Conservation (phyloP, 2,888 invertebrate species). For the Gymnoscelis rufifasciata region DNA sequence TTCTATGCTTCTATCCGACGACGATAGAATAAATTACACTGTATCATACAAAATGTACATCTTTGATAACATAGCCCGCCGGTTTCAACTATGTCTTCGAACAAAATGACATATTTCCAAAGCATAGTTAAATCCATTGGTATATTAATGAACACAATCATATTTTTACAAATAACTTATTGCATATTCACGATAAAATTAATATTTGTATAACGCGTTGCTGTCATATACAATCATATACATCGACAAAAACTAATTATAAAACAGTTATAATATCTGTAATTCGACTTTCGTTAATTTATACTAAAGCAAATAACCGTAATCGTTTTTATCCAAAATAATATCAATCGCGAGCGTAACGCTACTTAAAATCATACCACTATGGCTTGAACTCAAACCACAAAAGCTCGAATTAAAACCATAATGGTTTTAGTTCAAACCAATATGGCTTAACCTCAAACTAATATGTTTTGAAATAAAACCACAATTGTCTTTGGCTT, state of each 20-base stretch:
- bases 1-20: neutral
- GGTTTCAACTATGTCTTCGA: too few relatives aligned
- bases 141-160: conserved; percentile 65
- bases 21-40: conserved; percentile 3
- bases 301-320: neutral
- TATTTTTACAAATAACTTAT: conserved; percentile 46
- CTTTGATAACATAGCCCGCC: neutral
- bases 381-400: too few relatives aligned
- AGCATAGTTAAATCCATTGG: too few relatives aligned
- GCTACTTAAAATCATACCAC: too few relatives aligned
- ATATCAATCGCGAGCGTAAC: conserved; percentile 23
- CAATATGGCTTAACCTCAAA: too few relatives aligned
- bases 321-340: conserved; percentile 14
- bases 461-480: too few relatives aligned
- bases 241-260: neutral
- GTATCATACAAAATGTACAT: conserved; percentile 61
- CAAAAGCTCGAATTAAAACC: neutral
- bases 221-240: neutral
- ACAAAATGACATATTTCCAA: too few relatives aligned
- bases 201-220: neutral
- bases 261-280: neutral
- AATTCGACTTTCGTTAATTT: neutral
- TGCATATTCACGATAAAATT: conserved; percentile 31
- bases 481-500: too few relatives aligned
- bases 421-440: too few relatives aligned